phyloP scores from a whole-genome alignment of 2,113 vertebrate species.

The Microcebus murinus region DNA sequence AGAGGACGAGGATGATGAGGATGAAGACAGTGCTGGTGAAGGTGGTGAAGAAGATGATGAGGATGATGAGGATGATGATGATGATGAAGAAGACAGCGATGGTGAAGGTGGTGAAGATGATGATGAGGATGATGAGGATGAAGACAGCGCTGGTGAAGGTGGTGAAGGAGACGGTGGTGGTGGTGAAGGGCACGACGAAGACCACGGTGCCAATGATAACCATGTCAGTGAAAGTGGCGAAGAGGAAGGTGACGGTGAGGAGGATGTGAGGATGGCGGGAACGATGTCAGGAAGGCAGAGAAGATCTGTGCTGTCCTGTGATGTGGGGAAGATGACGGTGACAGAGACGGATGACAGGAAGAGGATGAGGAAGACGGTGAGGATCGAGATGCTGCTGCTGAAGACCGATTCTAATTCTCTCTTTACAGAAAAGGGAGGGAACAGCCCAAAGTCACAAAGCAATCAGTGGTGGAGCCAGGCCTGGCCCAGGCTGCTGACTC shows the following conservation, averaged over 20 bases:
- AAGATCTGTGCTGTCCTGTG: neutral
- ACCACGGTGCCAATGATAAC: rapidly evolving
- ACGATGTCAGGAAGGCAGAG: neutral
- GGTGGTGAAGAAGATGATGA: rapidly evolving
- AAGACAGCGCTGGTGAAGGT: neutral
- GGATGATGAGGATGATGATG: neutral
- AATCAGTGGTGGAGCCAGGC: neutral
- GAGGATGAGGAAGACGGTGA: neutral
- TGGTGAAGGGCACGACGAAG: rapidly evolving
- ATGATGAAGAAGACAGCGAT: neutral
- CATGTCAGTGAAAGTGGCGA: neutral
- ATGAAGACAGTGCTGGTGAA: rapidly evolving
- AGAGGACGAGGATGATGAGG: rapidly evolving
- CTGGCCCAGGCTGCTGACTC: neutral
- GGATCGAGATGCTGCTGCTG: rapidly evolving
- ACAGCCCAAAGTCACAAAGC: neutral
- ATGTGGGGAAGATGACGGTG: no score
- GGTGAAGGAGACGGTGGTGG: neutral
- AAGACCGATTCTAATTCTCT: neutral
- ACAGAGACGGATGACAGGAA: no score
- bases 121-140: rapidly evolving
- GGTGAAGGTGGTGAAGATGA: rapidly evolving
- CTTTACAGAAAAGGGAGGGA: neutral
- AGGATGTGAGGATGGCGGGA: neutral
- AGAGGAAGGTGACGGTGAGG: neutral